Evolutionary conservation across 1,140 invertebrate species (phyloP), one percentile per base, ranked within the genome.

Genomic region (Camponotus vicinus): DNA sequence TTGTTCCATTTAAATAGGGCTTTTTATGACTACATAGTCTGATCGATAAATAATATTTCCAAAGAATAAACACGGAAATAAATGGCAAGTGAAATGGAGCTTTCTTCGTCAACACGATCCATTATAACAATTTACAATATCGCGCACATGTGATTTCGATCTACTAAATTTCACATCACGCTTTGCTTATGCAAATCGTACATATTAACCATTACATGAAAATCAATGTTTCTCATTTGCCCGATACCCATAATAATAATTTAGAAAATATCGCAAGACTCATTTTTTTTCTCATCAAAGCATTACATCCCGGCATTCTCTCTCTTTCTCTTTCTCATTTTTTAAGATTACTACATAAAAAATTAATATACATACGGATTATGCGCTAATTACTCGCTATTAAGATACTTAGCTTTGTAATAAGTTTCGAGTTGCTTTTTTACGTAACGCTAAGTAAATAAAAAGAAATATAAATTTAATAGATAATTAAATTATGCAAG

Each of bases 121-220:
- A 73, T 82, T 82, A 66, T 76, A 77, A 84, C 52, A 84, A 66
- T 77, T 66, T n/a, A 64, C 42, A 77, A 76, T 64, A 2, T 52
- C 13, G 45, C 18, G 70, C 55, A 57, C 13, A 84, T 77, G 77
- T 84, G 45, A 84, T 77, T 77, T 77, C 6, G 37, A 52, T 34
- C 52, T n/a, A 37, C 3, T 40, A 42, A 66, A 57, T 2, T 9
- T 45, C 55, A 15, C 42, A 37, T 11, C 49, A 40, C 59, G 34
- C 42, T 64, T 4, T 45, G 34, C 40, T 49, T 0, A 15, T 37
- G 45, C 52, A 85, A 85, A 78, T 34, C 49, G 21, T 15, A 34
- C 75, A 85, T 73, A 89, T 88, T 89, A 55, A 11, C 34, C 6
- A 5, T 13, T 9, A 18, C 21, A 3, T 13, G 42, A 42, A 67